Conservation (phyloP, 2,888 invertebrate species). For the Biston betularia region DNA sequence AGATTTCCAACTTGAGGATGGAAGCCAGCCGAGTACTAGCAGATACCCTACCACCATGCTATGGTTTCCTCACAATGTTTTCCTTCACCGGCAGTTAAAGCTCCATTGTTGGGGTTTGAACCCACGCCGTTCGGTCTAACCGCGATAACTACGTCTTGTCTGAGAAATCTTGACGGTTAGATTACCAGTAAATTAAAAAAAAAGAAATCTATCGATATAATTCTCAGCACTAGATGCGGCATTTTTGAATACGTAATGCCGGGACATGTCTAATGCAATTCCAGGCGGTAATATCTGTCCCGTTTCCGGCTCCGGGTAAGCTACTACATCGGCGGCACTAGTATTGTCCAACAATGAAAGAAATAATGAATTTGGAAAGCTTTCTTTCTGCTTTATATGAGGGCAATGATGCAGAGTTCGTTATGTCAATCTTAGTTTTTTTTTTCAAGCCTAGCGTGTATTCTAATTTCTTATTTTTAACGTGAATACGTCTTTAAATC, state of each 20-base stretch:
- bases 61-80: too few species aligned
- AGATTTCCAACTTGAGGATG: too few species aligned
- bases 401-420: neutral
- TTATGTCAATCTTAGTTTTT: neutral
- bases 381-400: neutral
- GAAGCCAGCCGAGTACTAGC: too few species aligned
- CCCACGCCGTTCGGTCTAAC: too few species aligned
- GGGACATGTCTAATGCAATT: constrained; percentile 47
- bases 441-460: neutral
- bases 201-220: constrained; percentile 11
- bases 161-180: neutral
- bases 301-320: constrained; percentile 13
- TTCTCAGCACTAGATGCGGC: constrained; percentile 22
- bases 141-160: too few species aligned
- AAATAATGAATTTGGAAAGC: constrained; percentile 18
- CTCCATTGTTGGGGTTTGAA: too few species aligned
- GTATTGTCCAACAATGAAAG: constrained; percentile 24
- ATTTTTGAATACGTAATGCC: constrained; percentile 47
- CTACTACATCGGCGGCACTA: constrained; percentile 18
- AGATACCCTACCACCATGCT: too few species aligned
- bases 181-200: neutral
- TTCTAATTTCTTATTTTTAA: neutral
- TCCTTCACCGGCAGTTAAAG: too few species aligned
- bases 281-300: constrained; percentile 41
- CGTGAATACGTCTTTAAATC: too few species aligned